Evolutionary conservation across 2,113 vertebrate species (phyloP).

Genomic region (Holacanthus passer): DNA sequence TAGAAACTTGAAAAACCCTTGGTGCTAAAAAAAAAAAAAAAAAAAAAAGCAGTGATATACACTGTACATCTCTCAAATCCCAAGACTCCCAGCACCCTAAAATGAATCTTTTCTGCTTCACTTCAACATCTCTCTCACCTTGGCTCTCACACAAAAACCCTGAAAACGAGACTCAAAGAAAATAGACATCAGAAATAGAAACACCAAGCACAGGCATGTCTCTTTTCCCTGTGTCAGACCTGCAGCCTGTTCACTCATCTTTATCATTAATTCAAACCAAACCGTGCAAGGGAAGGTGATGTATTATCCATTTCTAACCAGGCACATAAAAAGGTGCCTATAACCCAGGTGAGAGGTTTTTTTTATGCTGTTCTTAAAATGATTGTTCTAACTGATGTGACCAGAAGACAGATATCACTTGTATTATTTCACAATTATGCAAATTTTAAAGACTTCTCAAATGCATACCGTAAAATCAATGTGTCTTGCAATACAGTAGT

Average conservation of each 20-base stretch:
- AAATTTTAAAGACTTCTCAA: conserved; percentile 31
- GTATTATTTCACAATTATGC: too few relatives aligned
- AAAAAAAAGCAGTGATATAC: conserved; percentile 6
- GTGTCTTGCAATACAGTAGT: neutral
- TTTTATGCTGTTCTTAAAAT: neutral
- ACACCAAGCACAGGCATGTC: conserved; percentile 5
- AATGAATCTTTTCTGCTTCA: conserved; percentile 32
- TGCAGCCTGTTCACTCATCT: conserved; percentile 16
- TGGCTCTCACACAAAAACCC: conserved; percentile 13
- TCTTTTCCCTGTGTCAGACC: conserved; percentile 13
- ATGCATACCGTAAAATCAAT: conserved; percentile 1
- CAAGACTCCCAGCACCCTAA: conserved; percentile 13
- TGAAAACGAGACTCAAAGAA: conserved; percentile 12
- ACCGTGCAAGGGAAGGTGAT: conserved; percentile 16
- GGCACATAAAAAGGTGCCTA: neutral
- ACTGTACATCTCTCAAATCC: conserved; percentile 20
- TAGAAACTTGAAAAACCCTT: neutral
- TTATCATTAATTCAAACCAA: conserved; percentile 40
- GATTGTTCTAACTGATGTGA: too few relatives aligned
- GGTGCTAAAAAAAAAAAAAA: neutral
- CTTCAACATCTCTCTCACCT: conserved; percentile 31
- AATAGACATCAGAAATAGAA: conserved; percentile 44
- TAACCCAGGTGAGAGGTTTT: conserved; percentile 4
- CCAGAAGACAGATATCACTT: neutral
- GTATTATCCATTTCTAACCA: conserved; percentile 12